Evolutionary conservation across 2,888 invertebrate genomes (phyloP).

Genomic region (Xestia rhomboidea): DNA sequence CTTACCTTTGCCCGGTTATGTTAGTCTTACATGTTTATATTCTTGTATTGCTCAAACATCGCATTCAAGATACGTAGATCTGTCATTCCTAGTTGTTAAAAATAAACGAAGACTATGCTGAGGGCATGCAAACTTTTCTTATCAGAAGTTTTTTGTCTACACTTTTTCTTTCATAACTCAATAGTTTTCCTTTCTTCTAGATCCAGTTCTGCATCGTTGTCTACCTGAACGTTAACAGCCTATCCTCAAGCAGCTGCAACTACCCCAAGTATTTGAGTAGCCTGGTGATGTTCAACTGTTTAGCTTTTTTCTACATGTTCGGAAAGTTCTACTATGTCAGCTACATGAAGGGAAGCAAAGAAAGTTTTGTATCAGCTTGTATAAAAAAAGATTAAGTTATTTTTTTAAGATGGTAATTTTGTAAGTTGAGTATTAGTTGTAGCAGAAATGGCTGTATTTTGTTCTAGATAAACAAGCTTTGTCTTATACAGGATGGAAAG

Average conservation of each 20-base stretch:
- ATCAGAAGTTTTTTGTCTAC: background rate
- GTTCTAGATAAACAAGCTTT: background rate
- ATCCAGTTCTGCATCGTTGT: slow-evolving; percentile 93
- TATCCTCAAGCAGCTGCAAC: slow-evolving; percentile 90
- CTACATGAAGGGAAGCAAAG: slow-evolving; percentile 82
- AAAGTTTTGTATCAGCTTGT: slow-evolving; percentile 11
- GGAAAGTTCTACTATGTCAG: slow-evolving; percentile 92
- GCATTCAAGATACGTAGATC: background rate
- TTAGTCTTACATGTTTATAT: background rate
- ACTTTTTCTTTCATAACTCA: background rate
- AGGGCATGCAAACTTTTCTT: background rate
- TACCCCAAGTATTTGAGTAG: slow-evolving; percentile 91
- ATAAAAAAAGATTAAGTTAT: slow-evolving; percentile 32
- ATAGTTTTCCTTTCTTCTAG: slow-evolving; percentile 77
- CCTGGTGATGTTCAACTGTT: slow-evolving; percentile 91
- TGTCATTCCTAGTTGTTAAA: background rate
- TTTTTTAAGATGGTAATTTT: background rate
- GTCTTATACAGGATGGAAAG: background rate
- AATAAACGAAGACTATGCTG: background rate
- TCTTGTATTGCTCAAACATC: background rate
- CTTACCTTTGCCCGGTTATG: background rate
- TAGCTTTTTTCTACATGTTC: slow-evolving; percentile 93
- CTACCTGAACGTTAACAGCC: slow-evolving; percentile 90
- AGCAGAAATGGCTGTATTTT: background rate
- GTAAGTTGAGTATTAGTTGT: background rate